Percentiles rank a stretch among this genome's conserved stretches.
phyloP scores from a whole-genome alignment of 2,888 invertebrate genomes.

The Aromia moschata region DNA sequence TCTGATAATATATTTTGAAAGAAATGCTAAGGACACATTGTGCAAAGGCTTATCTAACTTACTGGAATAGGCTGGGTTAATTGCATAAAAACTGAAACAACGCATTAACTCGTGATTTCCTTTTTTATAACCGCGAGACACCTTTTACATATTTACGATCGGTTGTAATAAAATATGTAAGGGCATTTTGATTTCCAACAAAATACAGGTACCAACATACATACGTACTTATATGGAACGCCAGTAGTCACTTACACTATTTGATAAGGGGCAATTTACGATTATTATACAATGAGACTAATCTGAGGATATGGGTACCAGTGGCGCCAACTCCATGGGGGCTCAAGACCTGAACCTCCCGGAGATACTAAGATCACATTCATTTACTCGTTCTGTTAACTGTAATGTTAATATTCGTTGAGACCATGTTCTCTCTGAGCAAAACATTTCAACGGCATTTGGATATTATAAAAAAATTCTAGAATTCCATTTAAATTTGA shows the following conservation, averaged over 20 bases:
- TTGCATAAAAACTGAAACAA: constrained; percentile 2
- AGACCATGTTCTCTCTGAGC: no score
- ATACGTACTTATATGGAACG: neutral
- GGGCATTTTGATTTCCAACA: neutral
- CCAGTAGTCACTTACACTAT: neutral
- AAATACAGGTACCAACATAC: neutral
- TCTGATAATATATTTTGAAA: no score
- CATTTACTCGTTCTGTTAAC: no score
- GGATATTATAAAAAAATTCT: no score
- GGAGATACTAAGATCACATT: no score
- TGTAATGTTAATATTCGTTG: no score
- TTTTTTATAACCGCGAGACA: neutral
- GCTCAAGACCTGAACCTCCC: no score
- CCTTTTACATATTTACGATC: neutral
- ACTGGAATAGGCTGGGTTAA: constrained; percentile 3
- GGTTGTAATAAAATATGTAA: neutral
- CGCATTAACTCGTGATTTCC: no score
- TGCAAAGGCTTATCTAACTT: neutral
- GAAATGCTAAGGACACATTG: no score
- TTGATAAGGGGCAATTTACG: constrained; percentile 4
- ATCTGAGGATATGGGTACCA: neutral
- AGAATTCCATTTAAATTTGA: no score
- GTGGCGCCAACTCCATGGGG: no score
- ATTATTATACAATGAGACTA: neutral
- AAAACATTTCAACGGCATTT: no score